Evolutionary conservation across 1,140 invertebrate genomes (phyloP), one percentile per base, ranked within the genome.

Genomic region (Pristionchus pacificus): DNA sequence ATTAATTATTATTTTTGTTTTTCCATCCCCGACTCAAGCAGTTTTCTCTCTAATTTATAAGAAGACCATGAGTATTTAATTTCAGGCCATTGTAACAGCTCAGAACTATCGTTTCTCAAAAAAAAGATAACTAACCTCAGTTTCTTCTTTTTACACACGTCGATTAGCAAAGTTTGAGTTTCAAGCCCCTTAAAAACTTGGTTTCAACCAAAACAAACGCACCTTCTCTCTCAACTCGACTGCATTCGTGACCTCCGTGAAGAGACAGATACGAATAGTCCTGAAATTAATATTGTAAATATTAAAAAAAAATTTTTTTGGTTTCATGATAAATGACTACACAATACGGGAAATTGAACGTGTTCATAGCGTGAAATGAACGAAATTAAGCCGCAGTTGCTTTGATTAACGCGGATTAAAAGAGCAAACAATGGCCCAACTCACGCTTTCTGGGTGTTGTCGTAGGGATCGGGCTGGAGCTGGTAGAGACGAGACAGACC

Each of bases 201-300:
- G n/a, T n/a, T n/a, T n/a, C n/a, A n/a, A n/a, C n/a, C n/a, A n/a
- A n/a, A n/a, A n/a, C n/a, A 19, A 6, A 6, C 19, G 6, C 6
- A 49, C 38, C 19, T 49, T 49, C 19, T 49, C 38, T 6, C 38
- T 6, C 10, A 27, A 15, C 38, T 27, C 13, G n/a, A 73, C 71
- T 27, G 81, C 76, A 75, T 82, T 82, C 74, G 79, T 72, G 3
- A 82, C 80, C 71, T 82, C 71, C n/a, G 58, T 63, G 32, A 82
- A 82, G 2, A 77, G 38, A 61, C 78, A 80, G 14, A 80, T 31
- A 30, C 79, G 38, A 25, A 82, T 60, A 64, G 19, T 19, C 38
- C 38, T 49, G 38, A 10, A 49, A 49, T 10, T 10, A 19, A 49
- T 19, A 49, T 49, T 49, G 19, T 49, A 19, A 49, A 49, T 10